Evolutionary conservation across 2,113 vertebrate species (phyloP), one percentile per base, ranked within the genome.

Genomic region (Lamprologus lemairii): DNA sequence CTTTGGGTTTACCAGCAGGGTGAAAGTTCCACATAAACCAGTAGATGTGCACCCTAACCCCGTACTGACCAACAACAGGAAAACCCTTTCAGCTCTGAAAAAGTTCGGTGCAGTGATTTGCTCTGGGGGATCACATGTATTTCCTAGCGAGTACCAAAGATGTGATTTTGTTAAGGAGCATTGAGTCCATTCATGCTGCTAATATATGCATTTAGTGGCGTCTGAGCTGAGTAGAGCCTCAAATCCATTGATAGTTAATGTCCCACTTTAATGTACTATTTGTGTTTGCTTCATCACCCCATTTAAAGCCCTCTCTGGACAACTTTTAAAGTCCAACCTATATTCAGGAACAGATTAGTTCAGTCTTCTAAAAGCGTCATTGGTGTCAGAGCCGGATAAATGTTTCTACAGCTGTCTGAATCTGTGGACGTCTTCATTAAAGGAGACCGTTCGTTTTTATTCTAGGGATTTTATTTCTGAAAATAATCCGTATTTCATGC

Each of bases 261-360:
- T 83, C 87, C 90, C 4, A 93, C 90, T 93, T 91, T 82, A 86
- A 58, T 54, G 82, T 1, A 68, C 87, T 87, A 71, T 81, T 90
- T 92, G 90, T 90, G 63, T 90, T 90, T 88, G 82, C 71, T 71
- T 87, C 86, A 51, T 60, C 13, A 17, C 10, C 60, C 51, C 45
- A 84, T 89, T 92, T 91, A 54, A 9, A 68, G 35, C 9, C 81
- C 80, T 80, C 80, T 60, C 75, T 45, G 82, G 28, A 33, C 65
- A 80, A 51, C 49, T 86, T 80, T 42, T 81, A 5, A 49, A 78
- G 26, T 31, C 40, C 84, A 92, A 68, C 79, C 90, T 92, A 86
- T 80, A 92, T 93, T 86, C 63, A 86, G 84, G 86, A 92, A 33
- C 87, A 63, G 89, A 92, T 89, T 79, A 92, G 89, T 87, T 88